phyloP scores from a whole-genome alignment of 1,140 invertebrate genomes.

The Drosophila seguyi region DNA sequence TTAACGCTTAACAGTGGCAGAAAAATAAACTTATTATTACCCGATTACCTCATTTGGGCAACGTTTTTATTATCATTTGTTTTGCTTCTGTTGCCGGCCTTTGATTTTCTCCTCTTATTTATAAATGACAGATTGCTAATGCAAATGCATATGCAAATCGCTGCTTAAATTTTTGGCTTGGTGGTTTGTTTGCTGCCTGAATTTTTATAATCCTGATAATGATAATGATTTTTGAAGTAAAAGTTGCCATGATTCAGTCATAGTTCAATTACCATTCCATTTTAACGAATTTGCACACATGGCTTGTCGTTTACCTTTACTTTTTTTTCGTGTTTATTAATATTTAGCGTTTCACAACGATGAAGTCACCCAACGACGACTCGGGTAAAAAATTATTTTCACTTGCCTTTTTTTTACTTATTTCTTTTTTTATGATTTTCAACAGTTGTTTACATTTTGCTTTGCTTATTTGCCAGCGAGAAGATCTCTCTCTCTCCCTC shows the following conservation, averaged over 20 bases:
- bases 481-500: neutral
- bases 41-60: conserved; percentile 84
- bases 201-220: conserved; percentile 14
- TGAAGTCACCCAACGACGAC: conserved; percentile 39
- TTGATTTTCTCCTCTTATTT: conserved; percentile 35
- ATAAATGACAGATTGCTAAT: conserved; percentile 65
- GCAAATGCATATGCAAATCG: conserved; percentile 51
- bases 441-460: conserved; percentile 40
- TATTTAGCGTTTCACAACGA: conserved; percentile 29
- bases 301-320: conserved; percentile 21
- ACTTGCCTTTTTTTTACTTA: conserved; percentile 48
- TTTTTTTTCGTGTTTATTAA: conserved; percentile 20
- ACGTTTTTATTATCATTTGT: conserved; percentile 61
- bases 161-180: conserved; percentile 25
- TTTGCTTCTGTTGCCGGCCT: conserved; percentile 41
- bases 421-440: conserved; percentile 40
- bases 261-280: conserved; percentile 30
- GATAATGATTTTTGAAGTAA: conserved; percentile 7
- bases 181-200: conserved; percentile 27
- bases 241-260: conserved; percentile 23
- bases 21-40: conserved; percentile 82
- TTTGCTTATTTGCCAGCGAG: conserved; percentile 12
- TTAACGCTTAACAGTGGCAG: conserved; percentile 55
- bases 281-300: conserved; percentile 27
- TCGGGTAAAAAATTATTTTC: conserved; percentile 28